Evolutionary conservation across 2,113 vertebrate genomes (phyloP).

Genomic region (Rhinoderma darwinii): DNA sequence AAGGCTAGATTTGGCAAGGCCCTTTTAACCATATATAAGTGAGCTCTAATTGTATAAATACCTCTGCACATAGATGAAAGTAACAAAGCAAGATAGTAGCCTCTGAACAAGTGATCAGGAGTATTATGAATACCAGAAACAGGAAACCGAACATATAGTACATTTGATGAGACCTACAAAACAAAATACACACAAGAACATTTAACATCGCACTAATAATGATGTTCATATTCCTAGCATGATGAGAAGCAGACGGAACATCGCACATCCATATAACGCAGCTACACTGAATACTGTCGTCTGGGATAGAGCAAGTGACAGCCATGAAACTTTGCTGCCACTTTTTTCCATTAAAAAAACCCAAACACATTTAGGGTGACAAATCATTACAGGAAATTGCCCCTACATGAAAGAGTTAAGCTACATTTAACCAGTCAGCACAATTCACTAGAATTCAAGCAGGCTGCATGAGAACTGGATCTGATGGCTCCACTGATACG

Average conservation of each 20-base stretch:
- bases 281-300: neutral
- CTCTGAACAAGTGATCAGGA: conserved; percentile 90
- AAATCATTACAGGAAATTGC: too few species aligned
- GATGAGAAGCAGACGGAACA: neutral
- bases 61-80: conserved; percentile 91
- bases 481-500: neutral
- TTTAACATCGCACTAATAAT: neutral
- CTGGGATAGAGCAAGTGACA: neutral
- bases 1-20: neutral
- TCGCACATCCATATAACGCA: neutral
- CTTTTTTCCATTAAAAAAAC: too few species aligned
- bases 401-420: neutral
- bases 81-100: conserved; percentile 89
- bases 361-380: too few species aligned
- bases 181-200: conserved; percentile 42
- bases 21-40: neutral
- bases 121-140: conserved; percentile 90
- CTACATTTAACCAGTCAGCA: neutral
- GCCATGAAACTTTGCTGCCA: neutral
- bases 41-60: conserved; percentile 62
- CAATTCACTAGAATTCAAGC: neutral
- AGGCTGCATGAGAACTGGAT: neutral
- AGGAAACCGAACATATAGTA: conserved; percentile 94
- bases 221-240: neutral
- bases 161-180: conserved; percentile 90